Conservation (phyloP, 1,140 invertebrate genomes). For the Anoplophora glabripennis region DNA sequence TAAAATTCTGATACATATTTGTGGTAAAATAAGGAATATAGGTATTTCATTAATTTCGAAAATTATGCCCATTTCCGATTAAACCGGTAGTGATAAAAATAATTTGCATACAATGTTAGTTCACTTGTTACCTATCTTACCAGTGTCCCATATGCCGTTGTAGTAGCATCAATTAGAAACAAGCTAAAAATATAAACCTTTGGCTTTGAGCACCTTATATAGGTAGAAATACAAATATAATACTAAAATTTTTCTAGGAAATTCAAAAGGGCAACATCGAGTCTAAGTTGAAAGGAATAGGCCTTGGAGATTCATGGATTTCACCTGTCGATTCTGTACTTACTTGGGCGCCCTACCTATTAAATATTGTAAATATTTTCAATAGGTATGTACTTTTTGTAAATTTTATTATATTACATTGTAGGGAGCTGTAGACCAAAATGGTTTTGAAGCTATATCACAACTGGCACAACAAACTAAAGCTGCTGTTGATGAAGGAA, state of each 20-base stretch:
- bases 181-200: no score
- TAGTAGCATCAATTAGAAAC: no score
- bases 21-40: no score
- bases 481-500: constrained; percentile 52
- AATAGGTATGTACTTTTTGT: background rate
- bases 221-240: no score
- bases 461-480: constrained; percentile 53
- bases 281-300: constrained; percentile 73
- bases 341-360: constrained; percentile 76
- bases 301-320: constrained; percentile 83
- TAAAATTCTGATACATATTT: no score
- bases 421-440: constrained; percentile 61
- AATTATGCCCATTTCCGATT: no score
- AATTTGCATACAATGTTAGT: no score
- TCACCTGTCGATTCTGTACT: constrained; percentile 76
- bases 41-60: no score
- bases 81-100: no score
- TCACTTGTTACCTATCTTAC: no score
- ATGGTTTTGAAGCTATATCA: constrained; percentile 57
- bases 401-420: constrained; percentile 24
- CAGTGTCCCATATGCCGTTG: no score
- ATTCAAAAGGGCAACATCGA: constrained; percentile 61
- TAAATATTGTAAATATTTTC: constrained; percentile 58
- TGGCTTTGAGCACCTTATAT: no score
- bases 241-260: constrained; percentile 52